Percentiles rank a stretch among this genome's conserved stretches.
Conservation (phyloP, 1,140 invertebrate species). For the Zaprionus ghesquierei region DNA sequence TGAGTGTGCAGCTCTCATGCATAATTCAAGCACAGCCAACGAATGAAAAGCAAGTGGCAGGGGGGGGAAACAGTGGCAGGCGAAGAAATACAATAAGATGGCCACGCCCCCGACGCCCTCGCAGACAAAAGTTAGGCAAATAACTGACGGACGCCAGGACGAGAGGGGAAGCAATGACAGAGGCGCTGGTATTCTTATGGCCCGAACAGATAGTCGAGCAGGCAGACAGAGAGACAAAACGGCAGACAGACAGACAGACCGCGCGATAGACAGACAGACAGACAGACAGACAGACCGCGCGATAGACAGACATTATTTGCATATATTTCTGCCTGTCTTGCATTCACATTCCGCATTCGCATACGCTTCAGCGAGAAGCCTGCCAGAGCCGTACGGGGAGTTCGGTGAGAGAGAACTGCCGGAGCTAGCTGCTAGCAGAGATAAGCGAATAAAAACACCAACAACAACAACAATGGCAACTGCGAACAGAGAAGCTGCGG, state of each 20-base stretch:
- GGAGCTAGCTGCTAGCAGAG: constrained; percentile 31
- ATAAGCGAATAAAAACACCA: constrained; percentile 45
- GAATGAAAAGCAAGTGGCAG: constrained; percentile 2
- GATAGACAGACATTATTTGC: constrained; percentile 45
- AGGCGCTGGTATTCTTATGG: not conserved
- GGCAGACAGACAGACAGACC: not conserved
- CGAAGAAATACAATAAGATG: constrained; percentile 43
- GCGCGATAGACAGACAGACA: not conserved
- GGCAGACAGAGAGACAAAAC: constrained; percentile 2
- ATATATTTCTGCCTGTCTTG: constrained; percentile 30
- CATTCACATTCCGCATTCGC: not conserved
- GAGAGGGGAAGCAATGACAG: not conserved
- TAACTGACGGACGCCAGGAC: constrained; percentile 42
- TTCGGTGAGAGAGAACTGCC: not conserved
- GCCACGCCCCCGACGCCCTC: constrained; percentile 17
- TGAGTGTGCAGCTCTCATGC: constrained; percentile 60
- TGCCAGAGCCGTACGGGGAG: constrained; percentile 6
- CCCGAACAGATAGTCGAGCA: not conserved
- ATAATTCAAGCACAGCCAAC: constrained; percentile 59
- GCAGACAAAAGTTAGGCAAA: constrained; percentile 63
- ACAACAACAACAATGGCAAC: not conserved
- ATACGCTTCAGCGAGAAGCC: constrained; percentile 18
- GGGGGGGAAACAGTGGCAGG: not conserved
- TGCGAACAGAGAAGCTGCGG: not conserved
- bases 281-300: not conserved